phyloP scores from a whole-genome alignment of 2,113 vertebrate species.

The Junco hyemalis region DNA sequence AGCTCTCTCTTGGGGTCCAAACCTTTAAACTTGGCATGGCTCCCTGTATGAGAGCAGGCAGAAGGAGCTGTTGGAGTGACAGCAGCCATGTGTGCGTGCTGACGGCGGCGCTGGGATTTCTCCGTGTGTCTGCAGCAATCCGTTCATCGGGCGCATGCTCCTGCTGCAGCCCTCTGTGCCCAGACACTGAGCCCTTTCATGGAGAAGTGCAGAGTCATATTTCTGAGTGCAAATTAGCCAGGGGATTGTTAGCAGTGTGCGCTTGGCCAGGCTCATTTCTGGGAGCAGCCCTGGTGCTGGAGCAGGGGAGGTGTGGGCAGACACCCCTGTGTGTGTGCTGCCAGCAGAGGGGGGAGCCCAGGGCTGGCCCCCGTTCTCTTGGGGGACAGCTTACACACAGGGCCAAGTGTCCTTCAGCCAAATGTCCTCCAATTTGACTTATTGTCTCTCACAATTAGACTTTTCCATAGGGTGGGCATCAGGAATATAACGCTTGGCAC shows the following conservation, averaged over 20 bases:
- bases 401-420: neutral
- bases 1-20: neutral
- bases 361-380: neutral
- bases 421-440: neutral
- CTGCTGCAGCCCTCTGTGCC: neutral
- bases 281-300: neutral
- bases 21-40: neutral
- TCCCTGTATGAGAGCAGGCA: neutral
- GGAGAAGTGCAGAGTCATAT: slow-evolving; percentile 66
- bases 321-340: neutral
- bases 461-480: neutral
- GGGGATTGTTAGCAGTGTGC: slow-evolving; percentile 35
- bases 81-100: neutral
- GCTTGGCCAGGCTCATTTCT: slow-evolving; percentile 13
- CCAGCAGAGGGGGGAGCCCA: neutral
- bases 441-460: neutral
- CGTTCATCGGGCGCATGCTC: neutral
- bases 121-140: neutral
- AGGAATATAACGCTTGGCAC: fast-evolving
- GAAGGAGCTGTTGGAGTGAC: neutral
- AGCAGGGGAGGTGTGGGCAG: neutral
- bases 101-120: neutral
- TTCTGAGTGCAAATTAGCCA: slow-evolving; percentile 43
- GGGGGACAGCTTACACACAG: neutral
- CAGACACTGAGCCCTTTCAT: slow-evolving; percentile 73